Evolutionary conservation across 1,140 invertebrate genomes (phyloP).

Genomic region (Formica exsecta): DNA sequence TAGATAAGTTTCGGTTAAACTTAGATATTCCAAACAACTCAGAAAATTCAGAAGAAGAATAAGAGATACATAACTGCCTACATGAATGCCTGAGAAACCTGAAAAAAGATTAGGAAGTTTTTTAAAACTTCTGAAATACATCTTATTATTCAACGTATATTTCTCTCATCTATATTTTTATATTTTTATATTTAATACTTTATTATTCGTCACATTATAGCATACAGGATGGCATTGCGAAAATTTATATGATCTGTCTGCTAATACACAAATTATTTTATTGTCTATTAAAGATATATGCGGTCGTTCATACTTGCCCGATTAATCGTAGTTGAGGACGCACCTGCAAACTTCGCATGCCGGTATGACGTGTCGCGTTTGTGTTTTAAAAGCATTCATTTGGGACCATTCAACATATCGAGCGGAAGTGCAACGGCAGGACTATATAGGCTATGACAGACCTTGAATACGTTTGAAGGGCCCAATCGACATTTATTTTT

Average conservation of each 20-base stretch:
- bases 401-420: conserved; percentile 66
- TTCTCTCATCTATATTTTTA: not conserved
- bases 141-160: not conserved
- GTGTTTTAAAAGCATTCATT: conserved; percentile 70
- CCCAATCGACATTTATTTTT: conserved; percentile 26
- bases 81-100: not conserved
- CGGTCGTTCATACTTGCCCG: not conserved
- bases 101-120: not conserved
- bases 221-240: not conserved
- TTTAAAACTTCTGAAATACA: not conserved
- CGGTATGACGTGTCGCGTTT: conserved; percentile 49
- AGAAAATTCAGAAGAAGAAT: not conserved
- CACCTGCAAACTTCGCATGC: conserved; percentile 40
- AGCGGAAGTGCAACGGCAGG: conserved; percentile 61
- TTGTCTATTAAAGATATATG: conserved; percentile 7
- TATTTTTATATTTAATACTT: not conserved
- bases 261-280: not conserved
- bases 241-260: not conserved
- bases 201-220: not conserved
- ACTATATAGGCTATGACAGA: conserved; percentile 25
- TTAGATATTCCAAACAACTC: not conserved
- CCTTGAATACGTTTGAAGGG: conserved; percentile 46
- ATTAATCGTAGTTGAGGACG: conserved; percentile 18
- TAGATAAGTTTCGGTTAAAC: not conserved
- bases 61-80: not conserved